These are phyloP conservation scores for Pseudochaenichthys georgianus DNA, from an alignment of 2,797 vertebrate species.

Conservation along the genomic window DNA sequence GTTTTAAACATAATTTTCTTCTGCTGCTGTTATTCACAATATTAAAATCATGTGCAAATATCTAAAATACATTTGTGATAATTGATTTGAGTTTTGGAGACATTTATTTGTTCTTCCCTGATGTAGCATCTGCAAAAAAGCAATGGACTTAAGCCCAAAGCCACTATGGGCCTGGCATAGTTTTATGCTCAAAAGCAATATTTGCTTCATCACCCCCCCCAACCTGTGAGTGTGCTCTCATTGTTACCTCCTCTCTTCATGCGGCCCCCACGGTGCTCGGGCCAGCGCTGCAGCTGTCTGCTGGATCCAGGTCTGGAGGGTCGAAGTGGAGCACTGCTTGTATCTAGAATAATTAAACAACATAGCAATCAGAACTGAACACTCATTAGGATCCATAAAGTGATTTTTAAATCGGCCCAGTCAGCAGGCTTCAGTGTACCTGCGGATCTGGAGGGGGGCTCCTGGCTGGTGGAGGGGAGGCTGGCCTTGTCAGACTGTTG, in stretches of 20 bases:
- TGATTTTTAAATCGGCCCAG: neutral
- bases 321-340: slow-evolving; percentile 89
- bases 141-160: neutral
- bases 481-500: slow-evolving; percentile 91
- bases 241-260: slow-evolving; percentile 90
- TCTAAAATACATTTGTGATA: neutral
- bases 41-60: neutral
- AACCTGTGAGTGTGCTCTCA: neutral
- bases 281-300: slow-evolving; percentile 92
- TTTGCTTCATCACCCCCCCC: neutral
- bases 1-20: neutral
- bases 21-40: neutral
- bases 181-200: neutral
- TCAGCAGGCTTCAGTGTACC: slow-evolving; percentile 73
- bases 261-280: slow-evolving; percentile 88
- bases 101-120: neutral
- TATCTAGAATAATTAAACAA: slow-evolving; percentile 81
- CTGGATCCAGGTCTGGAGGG: slow-evolving; percentile 86
- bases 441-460: slow-evolving; percentile 95
- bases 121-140: neutral
- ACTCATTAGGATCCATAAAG: neutral
- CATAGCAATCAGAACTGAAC: neutral
- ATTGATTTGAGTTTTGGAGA: neutral
- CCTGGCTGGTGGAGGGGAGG: slow-evolving; percentile 95
- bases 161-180: neutral